These are phyloP conservation scores for Sinosuthora webbiana DNA, from an alignment of 2,113 vertebrate genomes.

Conservation along the genomic window DNA sequence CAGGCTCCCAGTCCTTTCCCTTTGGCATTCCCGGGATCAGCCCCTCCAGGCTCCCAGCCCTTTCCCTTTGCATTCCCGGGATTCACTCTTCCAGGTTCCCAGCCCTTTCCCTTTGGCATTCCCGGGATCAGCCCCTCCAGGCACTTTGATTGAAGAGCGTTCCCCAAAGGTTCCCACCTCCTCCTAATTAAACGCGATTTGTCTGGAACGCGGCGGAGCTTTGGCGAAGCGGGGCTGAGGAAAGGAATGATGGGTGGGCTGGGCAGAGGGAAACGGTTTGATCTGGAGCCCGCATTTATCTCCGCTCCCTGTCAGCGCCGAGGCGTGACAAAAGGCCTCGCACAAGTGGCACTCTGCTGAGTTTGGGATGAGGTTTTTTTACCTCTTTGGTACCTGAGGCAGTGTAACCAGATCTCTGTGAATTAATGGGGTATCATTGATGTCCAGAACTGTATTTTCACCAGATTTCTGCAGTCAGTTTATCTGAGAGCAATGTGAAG, in stretches of 20 bases:
- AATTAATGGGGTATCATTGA: not conserved
- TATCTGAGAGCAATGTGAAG: not conserved
- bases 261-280: constrained; percentile 46
- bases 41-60: constrained; percentile 10
- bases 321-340: not conserved
- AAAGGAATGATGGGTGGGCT: constrained; percentile 2
- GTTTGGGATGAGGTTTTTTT: constrained; percentile 22
- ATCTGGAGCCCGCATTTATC: constrained; percentile 2
- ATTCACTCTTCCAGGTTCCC: too few relatives aligned
- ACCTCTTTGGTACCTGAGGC: not conserved
- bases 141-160: constrained; percentile 60
- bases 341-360: not conserved
- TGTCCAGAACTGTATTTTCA: not conserved
- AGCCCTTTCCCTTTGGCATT: not conserved
- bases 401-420: not conserved
- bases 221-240: not conserved
- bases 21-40: constrained; percentile 53
- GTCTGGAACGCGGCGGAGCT: not conserved
- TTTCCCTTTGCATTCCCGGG: constrained; percentile 9
- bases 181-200: constrained; percentile 53
- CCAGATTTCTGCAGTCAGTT: not conserved
- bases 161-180: constrained; percentile 48
- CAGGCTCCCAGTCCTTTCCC: not conserved
- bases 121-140: constrained; percentile 54
- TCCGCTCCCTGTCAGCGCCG: not conserved